These are phyloP conservation scores for Probosciger aterrimus DNA, from an alignment of 2,113 vertebrate species.

Conservation along the genomic window DNA sequence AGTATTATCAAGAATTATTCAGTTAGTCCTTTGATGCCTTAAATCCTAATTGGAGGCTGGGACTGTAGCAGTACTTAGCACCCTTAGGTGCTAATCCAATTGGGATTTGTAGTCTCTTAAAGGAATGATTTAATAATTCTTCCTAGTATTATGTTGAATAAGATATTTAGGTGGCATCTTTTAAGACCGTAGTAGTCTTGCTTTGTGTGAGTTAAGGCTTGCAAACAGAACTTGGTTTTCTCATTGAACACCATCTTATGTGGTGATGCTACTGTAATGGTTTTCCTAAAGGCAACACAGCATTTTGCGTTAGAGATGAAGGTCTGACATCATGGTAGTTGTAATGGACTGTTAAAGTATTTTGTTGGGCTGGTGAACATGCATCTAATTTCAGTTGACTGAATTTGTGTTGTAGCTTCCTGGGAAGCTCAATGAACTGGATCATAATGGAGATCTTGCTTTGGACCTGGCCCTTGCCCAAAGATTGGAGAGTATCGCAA, in stretches of 20 bases:
- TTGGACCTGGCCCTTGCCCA: constrained; percentile 90
- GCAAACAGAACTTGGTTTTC: neutral
- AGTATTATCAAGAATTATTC: neutral
- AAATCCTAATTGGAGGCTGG: neutral
- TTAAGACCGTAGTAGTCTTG: neutral
- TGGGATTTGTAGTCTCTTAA: neutral
- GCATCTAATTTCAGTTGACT: neutral
- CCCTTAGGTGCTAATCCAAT: neutral
- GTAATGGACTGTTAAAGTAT: neutral
- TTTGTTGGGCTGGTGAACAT: neutral
- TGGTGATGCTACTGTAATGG: neutral
- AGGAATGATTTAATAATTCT: neutral
- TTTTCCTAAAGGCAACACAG: neutral
- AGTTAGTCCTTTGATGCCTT: neutral
- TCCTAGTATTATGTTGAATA: neutral
- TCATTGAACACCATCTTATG: neutral
- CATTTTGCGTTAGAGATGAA: neutral
- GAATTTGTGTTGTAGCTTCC: constrained; percentile 76
- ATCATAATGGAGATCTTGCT: constrained; percentile 93
- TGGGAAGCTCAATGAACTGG: constrained; percentile 91
- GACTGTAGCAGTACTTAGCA: neutral
- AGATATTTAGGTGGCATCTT: neutral
- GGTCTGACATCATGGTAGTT: neutral
- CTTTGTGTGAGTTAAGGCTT: neutral
- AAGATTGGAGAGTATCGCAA: constrained; percentile 91